A percentile compares a stretch with the other conserved stretches of the same genome.
phyloP scores from a whole-genome alignment of 2,797 vertebrate species.

The Falco columbarius region DNA sequence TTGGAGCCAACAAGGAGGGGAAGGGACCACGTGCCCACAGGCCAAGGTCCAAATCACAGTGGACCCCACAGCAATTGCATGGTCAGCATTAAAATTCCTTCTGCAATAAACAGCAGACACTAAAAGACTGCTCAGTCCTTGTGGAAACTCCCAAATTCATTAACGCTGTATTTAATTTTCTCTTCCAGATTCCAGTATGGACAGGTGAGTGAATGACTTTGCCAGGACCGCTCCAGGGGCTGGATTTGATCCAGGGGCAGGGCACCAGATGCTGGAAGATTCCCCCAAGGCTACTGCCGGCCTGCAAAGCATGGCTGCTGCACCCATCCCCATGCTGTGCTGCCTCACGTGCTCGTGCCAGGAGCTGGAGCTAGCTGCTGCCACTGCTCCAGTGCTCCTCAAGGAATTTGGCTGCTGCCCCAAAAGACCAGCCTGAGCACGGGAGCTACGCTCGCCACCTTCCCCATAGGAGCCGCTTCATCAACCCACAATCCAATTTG shows the following conservation, averaged over 20 bases:
- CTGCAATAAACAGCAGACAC: neutral
- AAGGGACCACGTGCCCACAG: fast-evolving
- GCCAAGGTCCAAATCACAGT: fast-evolving
- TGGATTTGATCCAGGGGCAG: neutral
- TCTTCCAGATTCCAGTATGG: neutral
- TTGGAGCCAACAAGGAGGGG: neutral
- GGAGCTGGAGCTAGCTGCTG: neutral
- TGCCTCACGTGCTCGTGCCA: fast-evolving
- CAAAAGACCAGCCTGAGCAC: fast-evolving
- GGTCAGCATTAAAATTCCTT: neutral
- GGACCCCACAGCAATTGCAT: neutral
- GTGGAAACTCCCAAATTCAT: neutral
- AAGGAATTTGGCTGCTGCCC: fast-evolving
- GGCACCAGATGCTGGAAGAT: neutral
- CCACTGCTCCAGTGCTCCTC: fast-evolving
- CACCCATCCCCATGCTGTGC: fast-evolving
- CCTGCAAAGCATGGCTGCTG: fast-evolving
- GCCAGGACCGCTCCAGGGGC: neutral
- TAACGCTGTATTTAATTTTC: neutral
- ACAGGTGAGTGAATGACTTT: fast-evolving
- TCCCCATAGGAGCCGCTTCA: neutral
- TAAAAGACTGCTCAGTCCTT: neutral
- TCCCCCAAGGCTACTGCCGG: fast-evolving
- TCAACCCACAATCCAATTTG: neutral
- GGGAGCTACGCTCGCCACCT: fast-evolving